Evolutionary conservation across 2,888 invertebrate species (phyloP).

Genomic region (Drosophila suboccidentalis): DNA sequence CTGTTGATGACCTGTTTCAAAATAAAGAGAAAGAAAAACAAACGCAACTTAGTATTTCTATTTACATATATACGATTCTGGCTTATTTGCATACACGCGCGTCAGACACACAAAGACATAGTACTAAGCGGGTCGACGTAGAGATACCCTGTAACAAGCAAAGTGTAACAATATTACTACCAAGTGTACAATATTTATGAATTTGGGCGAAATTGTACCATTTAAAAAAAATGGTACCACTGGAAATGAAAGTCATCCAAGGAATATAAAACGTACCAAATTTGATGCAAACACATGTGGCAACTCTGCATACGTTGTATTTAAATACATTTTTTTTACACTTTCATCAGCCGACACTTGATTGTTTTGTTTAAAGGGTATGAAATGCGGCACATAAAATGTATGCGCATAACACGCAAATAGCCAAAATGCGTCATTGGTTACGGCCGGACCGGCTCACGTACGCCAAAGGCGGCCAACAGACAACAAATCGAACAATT

Average conservation of each 20-base stretch:
- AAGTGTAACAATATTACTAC: no score
- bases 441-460: conserved; percentile 51
- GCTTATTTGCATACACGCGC: conserved; percentile 64
- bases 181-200: background rate
- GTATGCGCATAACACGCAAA: conserved; percentile 13
- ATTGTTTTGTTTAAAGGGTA: conserved; percentile 38
- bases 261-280: background rate
- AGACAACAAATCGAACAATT: conserved; percentile 43
- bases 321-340: background rate
- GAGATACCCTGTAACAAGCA: conserved; percentile 27
- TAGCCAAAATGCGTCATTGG: conserved; percentile 54
- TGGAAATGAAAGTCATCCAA: no score
- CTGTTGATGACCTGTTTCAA: conserved; percentile 90
- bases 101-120: conserved; percentile 3
- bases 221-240: no score
- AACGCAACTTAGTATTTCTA: background rate
- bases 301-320: background rate
- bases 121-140: conserved; percentile 1
- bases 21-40: background rate
- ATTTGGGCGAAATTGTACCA: background rate
- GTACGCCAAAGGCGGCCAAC: conserved; percentile 56
- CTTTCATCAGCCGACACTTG: background rate
- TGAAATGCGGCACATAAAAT: conserved; percentile 5
- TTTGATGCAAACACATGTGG: background rate
- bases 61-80: conserved; percentile 26